A percentile compares a stretch with the other conserved stretches of the same genome.
Evolutionary conservation across 2,888 invertebrate species (phyloP).

Genomic region (Temnothorax ravouxi): DNA sequence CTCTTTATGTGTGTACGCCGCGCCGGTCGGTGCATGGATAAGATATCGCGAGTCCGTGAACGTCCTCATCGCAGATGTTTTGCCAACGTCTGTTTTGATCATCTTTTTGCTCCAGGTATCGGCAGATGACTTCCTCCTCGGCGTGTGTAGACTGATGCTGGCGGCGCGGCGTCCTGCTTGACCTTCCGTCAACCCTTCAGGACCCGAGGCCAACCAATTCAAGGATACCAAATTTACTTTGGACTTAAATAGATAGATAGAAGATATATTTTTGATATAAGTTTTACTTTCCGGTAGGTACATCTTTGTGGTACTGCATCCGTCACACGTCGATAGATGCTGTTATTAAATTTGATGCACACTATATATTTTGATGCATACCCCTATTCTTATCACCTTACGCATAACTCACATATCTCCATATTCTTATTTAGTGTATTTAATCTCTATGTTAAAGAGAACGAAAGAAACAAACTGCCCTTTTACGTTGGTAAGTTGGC

Average conservation of each 20-base stretch:
- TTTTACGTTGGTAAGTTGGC: no score
- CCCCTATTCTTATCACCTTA: not conserved
- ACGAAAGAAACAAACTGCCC: no score
- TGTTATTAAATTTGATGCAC: not conserved
- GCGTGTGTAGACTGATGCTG: not conserved
- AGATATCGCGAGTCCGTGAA: conserved; percentile 54
- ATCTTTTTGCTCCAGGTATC: conserved; percentile 8
- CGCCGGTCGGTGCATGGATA: conserved; percentile 8
- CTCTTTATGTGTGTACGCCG: conserved; percentile 40
- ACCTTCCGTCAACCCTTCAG: conserved; percentile 35
- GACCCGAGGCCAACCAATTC: conserved; percentile 1
- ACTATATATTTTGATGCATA: no score
- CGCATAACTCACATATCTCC: not conserved
- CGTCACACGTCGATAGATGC: not conserved
- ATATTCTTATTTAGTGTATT: not conserved
- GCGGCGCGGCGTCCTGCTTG: conserved; percentile 37
- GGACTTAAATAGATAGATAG: not conserved
- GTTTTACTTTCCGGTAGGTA: not conserved
- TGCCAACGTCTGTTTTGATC: conserved; percentile 13
- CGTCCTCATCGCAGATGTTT: conserved; percentile 68
- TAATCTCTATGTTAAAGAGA: not conserved
- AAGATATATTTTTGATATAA: not conserved
- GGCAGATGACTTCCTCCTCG: conserved; percentile 33
- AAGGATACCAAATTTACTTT: not conserved
- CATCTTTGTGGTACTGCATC: not conserved